phyloP scores from a whole-genome alignment of 2,113 vertebrate genomes.

The Saccopteryx bilineata region DNA sequence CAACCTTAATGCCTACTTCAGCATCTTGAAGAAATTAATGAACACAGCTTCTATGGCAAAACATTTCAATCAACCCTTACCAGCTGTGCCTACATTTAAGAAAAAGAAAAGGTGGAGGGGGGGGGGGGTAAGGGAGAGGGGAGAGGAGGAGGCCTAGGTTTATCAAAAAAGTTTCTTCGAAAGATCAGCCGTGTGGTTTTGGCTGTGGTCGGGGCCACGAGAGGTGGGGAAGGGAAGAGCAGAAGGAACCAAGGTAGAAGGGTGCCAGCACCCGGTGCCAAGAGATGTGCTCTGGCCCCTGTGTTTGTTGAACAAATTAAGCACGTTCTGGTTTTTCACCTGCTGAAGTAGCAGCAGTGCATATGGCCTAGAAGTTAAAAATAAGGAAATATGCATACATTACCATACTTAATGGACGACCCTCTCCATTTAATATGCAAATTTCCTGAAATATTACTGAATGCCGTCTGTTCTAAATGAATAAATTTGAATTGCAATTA shows the following conservation, averaged over 20 bases:
- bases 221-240: conserved; percentile 66
- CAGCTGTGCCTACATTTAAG: conserved; percentile 90
- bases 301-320: conserved; percentile 99
- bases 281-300: conserved; percentile 91
- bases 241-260: conserved; percentile 82
- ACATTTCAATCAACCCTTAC: conserved; percentile 93
- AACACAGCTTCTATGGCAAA: conserved; percentile 91
- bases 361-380: conserved; percentile 99
- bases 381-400: conserved; percentile 99
- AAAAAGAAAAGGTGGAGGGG: conserved; percentile 67
- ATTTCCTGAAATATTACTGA: conserved; percentile 99
- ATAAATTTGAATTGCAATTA: conserved; percentile 99
- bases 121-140: neutral
- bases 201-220: conserved; percentile 58
- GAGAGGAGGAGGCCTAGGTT: conserved; percentile 64
- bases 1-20: conserved; percentile 93
- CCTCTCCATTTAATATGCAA: conserved; percentile 99
- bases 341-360: conserved; percentile 95
- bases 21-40: conserved; percentile 93
- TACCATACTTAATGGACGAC: conserved; percentile 99
- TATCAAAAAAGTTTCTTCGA: conserved; percentile 88
- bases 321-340: conserved; percentile 96
- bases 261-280: conserved; percentile 87
- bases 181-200: conserved; percentile 81
- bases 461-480: conserved; percentile 99